Evolutionary conservation across 2,797 vertebrate genomes (phyloP), one percentile per base, ranked within the genome.

Genomic region (Todus mexicanus): DNA sequence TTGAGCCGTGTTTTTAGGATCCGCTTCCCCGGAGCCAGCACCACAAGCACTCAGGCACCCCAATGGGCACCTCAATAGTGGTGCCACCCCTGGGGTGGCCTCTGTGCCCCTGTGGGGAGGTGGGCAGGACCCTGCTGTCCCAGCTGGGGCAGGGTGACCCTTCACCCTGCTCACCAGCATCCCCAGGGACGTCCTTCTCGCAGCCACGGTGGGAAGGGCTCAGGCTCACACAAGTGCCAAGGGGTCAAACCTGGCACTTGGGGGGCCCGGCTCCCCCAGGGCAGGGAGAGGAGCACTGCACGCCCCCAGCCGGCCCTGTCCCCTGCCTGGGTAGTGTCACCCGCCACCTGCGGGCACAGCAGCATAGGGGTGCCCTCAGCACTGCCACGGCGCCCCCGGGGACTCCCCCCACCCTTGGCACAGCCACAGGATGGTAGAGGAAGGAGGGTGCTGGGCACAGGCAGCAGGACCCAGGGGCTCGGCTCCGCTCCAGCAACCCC

Each of bases 331-430:
- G 47, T 3, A 1, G 22, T 16, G 17, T 82, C 78, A 90, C 74
- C 68, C 0, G 0, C 22, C 37, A 50, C 11, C 53, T 51, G 54
- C 0, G 0, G 66, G 47, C 54, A 84, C 45, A 86, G 51, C 74
- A 86, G 73, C 71, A 76, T 0, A 45, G 15, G 27, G 18, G 18
- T 61, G 31, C 50, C 74, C 70, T 10, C 7, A 89, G 47, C 7
- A 8, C 68, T 81, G 50, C 47, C 43, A 63, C 15, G 9, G 43
- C n/a, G 61, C 29, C 43, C 50, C 35, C 3, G 4, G 25, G n/a
- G 29, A 37, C 5, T 4, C 12, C 11, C 4, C 15, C 3, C 40
- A 63, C 22, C 90, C 76, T 57, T 63, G 70, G 65, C 83, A 74
- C 40, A 79, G 90, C 76, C 66, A 31, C 16, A 26, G 53, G 80